A percentile compares a stretch with the other conserved stretches of the same genome.
phyloP scores from a whole-genome alignment of 1,140 invertebrate genomes.

The Probaryconus sp. region DNA sequence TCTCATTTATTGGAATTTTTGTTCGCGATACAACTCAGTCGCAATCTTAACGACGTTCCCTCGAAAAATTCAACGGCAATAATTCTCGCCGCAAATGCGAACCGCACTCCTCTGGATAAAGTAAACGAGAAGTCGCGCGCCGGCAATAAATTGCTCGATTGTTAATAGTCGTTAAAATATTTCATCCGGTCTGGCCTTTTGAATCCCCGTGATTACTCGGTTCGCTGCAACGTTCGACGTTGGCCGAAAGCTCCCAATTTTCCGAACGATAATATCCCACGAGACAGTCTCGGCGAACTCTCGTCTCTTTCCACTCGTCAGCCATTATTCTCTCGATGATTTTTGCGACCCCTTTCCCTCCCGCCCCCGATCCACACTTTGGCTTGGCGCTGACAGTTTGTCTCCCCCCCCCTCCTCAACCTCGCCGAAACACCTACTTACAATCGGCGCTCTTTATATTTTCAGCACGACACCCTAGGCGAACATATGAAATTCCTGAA shows the following conservation, averaged over 20 bases:
- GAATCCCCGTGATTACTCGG: slow-evolving; percentile 48
- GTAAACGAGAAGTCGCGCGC: slow-evolving; percentile 18
- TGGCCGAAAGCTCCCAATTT: slow-evolving; percentile 55
- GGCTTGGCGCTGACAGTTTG: slow-evolving; percentile 29
- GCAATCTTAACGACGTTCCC: too few species aligned
- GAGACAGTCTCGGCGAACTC: slow-evolving; percentile 32
- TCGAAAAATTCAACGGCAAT: too few species aligned
- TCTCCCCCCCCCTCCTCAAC: too few species aligned
- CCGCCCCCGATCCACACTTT: too few species aligned
- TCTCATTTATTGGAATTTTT: too few species aligned
- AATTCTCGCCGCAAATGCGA: slow-evolving; percentile 8
- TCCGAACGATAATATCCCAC: slow-evolving; percentile 54
- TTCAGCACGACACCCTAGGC: slow-evolving; percentile 42
- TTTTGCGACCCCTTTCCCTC: slow-evolving; percentile 35
- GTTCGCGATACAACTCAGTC: too few species aligned
- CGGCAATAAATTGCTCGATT: slow-evolving; percentile 27
- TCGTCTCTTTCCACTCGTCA: slow-evolving; percentile 36
- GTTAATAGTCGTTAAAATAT: slow-evolving; percentile 53
- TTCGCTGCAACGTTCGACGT: slow-evolving; percentile 25
- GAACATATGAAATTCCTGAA: slow-evolving; percentile 51
- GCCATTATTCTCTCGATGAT: slow-evolving; percentile 53
- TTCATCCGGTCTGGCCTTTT: slow-evolving; percentile 51
- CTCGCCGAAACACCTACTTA: slow-evolving; percentile 32
- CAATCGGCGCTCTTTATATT: slow-evolving; percentile 50
- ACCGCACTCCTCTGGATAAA: slow-evolving; percentile 7